Percentiles rank a stretch among this genome's conserved stretches.
These are phyloP conservation scores for Drosophila multiciliata DNA, from an alignment of 2,888 invertebrate genomes.

Conservation along the genomic window DNA sequence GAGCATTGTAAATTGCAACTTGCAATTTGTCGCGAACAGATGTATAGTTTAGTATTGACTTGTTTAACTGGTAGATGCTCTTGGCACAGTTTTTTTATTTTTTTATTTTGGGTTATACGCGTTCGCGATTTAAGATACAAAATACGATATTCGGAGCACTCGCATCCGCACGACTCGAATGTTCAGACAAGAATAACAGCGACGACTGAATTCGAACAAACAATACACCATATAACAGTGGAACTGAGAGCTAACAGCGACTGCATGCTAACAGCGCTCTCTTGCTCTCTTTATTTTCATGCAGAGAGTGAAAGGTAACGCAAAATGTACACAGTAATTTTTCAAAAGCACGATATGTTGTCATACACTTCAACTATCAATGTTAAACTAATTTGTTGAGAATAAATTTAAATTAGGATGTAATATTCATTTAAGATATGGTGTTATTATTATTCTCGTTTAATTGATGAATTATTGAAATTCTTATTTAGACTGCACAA, in stretches of 20 bases:
- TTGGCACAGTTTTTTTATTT: slow-evolving; percentile 28
- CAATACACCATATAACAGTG: not conserved
- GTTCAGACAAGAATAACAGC: slow-evolving; percentile 3
- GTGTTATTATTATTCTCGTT: not conserved
- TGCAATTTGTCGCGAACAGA: slow-evolving; percentile 15
- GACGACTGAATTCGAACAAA: rapidly evolving
- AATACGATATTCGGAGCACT: slow-evolving; percentile 1
- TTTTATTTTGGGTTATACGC: slow-evolving; percentile 4
- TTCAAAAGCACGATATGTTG: not conserved
- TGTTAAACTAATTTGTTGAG: not conserved
- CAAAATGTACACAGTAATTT: not conserved
- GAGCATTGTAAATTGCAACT: slow-evolving; percentile 59
- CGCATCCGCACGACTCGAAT: not conserved
- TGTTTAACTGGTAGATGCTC: slow-evolving; percentile 21
- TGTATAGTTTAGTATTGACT: slow-evolving; percentile 15
- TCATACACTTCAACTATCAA: not conserved
- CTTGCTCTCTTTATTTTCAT: not conserved
- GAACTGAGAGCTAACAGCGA: not conserved
- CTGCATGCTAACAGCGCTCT: not conserved
- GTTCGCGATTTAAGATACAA: slow-evolving; percentile 7
- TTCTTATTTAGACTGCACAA: not conserved
- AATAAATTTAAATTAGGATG: not conserved
- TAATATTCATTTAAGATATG: not conserved
- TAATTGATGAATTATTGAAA: not conserved
- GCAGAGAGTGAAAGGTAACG: not conserved